Evolutionary conservation across 2,797 vertebrate species (phyloP).

Genomic region (Molossus molossus): DNA sequence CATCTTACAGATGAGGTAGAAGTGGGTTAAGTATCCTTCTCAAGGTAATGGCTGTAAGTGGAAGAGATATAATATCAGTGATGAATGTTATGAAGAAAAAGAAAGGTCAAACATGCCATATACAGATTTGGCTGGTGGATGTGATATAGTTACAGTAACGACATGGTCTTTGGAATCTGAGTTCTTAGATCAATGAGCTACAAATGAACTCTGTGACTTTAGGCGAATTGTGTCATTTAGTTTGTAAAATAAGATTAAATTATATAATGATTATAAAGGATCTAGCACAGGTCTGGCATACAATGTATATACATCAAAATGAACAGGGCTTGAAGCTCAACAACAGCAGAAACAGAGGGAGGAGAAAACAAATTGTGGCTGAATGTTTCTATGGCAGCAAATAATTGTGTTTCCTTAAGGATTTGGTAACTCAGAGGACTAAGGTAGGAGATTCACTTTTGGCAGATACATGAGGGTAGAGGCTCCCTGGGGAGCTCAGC

Average conservation of each 20-base stretch:
- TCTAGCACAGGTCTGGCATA: background rate
- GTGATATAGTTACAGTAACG: background rate
- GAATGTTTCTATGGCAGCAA: slow-evolving; percentile 30
- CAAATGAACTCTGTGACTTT: background rate
- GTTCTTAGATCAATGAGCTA: background rate
- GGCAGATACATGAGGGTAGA: background rate
- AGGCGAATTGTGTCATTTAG: background rate
- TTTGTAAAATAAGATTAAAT: slow-evolving; percentile 5
- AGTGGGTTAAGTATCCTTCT: background rate
- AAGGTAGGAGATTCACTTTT: background rate
- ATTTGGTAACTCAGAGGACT: background rate
- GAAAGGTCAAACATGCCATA: background rate
- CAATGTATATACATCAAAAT: background rate
- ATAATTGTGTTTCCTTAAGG: slow-evolving; percentile 47
- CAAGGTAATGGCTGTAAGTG: background rate
- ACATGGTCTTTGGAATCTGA: background rate
- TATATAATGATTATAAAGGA: background rate
- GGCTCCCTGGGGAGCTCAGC: background rate
- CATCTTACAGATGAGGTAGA: background rate
- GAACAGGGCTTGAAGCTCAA: background rate
- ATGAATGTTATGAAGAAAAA: slow-evolving; percentile 13
- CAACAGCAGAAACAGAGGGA: background rate
- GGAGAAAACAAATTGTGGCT: background rate
- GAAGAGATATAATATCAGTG: background rate
- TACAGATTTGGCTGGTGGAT: background rate